Base-by-base conservation (phyloP, 2,888 invertebrate species). In the Yponomeuta cagnagella region DNA sequence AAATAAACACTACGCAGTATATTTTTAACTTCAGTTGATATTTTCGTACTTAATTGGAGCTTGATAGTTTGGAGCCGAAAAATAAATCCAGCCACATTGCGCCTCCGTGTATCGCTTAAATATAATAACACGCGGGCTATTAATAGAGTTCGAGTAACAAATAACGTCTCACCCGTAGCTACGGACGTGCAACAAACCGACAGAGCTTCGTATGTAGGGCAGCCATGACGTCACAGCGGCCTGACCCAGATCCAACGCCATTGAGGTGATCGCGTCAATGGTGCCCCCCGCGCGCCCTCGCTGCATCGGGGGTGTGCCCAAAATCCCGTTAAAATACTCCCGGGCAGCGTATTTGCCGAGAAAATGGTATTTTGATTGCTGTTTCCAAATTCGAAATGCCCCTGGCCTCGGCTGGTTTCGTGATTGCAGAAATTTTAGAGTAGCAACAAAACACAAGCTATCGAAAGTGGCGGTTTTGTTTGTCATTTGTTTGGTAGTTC, bases 201-300 rank as follows among this genome's bases (percentile, higher is more conserved):
- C 87, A 85, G 85, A 58, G 30, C 65, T 31, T 78, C 78, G 86
- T 84, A 92, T 89, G 89, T 91, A 90, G 91, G 91, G 80, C 89
- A 88, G 69, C 77, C 65, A 82, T 91, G 91, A 91, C 91, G 91
- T 91, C 91, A 90, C 82, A 75, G 76, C 79, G 82, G 86, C 48
- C 79, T 88, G 91, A 90, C 91, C 91, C 80, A 91, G 78, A 85
- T 90, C 81, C 77, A 77, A 74, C 82, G 90, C 90, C 91, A 92
- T 92, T 91, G 90, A 92, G 88, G 85, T 86, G 81, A 82, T 86
- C 88, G 85, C 91, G 91, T 92, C 91, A 92, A 92, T 91, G 91
- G 90, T 89, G 81, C 79, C 81, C 84, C 82, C 72, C 58, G 48
- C 64, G 66, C 67, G 63, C 71, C 72, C 69, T 70, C 75, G 72